Evolutionary conservation across 2,797 vertebrate species (phyloP), one percentile per base, ranked within the genome.

Genomic region (Lophius americanus): DNA sequence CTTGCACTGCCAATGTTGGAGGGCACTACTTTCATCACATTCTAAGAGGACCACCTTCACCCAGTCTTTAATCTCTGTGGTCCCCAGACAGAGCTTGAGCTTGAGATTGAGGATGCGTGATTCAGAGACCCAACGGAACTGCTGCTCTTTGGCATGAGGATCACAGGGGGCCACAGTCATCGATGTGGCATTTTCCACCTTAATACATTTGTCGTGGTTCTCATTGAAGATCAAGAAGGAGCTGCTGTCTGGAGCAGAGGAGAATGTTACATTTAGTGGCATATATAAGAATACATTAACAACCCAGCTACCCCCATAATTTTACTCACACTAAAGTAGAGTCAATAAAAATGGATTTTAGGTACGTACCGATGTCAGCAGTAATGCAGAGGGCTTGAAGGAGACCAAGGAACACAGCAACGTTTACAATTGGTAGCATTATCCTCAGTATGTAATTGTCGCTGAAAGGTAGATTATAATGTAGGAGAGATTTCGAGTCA

Each of bases 1-100:
- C 87, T 95, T 97, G 88, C 97, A 99, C 78, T 98, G 94, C 97
- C 97, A 99, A 36, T 92, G 94, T 84, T 99, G 98, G 9, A 96
- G 88, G 23, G 86, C 68, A 6, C 79, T 98, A 9, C 60, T 91
- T 3, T 95, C 92, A 51, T 97, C 93, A 43, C 98, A 99, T 37
- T 94, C 93, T 32, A 92, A 93, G 38, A 96, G 92, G 35, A 91
- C 65, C 75, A 98, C 64, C 1, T 93, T 87, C 53, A 93, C 94
- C 95, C 94, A 96, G 73, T 97, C 94, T 2, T 81, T 92, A 79
- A 95, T 93, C 41, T 93, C 92, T 8, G 93, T 70, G 23, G 94
- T 93, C 1, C 92, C 96, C 77, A 99, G 73, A 73, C 98, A 99
- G 52, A 97, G 71, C 77, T 97, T 97, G 12, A 93, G 88, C 0